Evolutionary conservation across 2,113 vertebrate species (phyloP).

Genomic region (Burhinus bistriatus): DNA sequence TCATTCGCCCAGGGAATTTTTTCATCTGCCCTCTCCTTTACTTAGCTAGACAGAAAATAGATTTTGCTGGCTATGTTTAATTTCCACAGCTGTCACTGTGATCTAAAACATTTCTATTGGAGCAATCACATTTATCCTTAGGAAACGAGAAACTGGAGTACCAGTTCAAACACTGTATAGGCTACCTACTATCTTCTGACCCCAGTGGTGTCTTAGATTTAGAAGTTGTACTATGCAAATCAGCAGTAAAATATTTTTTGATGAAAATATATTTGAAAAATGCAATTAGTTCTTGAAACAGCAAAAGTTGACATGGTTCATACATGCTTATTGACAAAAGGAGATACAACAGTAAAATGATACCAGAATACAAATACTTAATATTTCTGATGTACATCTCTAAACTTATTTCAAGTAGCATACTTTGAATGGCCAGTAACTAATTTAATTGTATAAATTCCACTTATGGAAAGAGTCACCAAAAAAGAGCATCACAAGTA

Average conservation of each 20-base stretch:
- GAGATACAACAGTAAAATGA: not conserved
- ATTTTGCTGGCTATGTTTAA: slow-evolving; percentile 54
- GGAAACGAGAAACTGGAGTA: not conserved
- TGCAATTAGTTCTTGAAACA: not conserved
- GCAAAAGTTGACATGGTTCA: not conserved
- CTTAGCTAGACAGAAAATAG: slow-evolving; percentile 49
- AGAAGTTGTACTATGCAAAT: not conserved
- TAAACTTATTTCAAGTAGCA: not conserved
- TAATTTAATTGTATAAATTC: not conserved
- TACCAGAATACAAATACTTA: not conserved
- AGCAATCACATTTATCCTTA: slow-evolving; percentile 36
- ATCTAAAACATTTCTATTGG: slow-evolving; percentile 55
- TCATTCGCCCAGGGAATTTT: not conserved
- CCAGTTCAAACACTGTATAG: not conserved
- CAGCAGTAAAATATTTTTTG: not conserved
- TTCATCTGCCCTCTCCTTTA: slow-evolving; percentile 40
- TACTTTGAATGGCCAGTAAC: not conserved
- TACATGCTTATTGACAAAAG: not conserved
- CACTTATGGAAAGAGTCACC: not conserved
- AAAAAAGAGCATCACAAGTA: not conserved
- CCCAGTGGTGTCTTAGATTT: not conserved
- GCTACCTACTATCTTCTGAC: not conserved
- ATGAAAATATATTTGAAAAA: not conserved
- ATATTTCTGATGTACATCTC: not conserved
- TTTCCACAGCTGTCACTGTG: slow-evolving; percentile 52